Base-by-base conservation (phyloP, 2,797 vertebrate species). In the Peromyscus nudipes region DNA sequence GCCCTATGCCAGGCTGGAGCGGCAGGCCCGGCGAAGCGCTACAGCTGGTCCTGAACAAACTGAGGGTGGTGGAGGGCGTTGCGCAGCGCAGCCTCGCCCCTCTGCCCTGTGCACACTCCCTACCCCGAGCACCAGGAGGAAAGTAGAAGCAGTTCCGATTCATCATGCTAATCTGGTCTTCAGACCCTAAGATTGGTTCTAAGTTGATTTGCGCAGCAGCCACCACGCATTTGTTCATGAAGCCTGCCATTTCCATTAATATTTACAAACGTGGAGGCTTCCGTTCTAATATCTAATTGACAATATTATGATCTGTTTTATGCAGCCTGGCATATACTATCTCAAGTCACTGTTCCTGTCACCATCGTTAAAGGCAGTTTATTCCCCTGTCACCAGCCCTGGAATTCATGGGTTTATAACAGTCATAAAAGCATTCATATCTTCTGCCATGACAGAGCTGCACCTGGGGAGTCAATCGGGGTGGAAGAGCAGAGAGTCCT, bases 401-500 rank as follows among this genome's bases (percentile, higher is more conserved):
- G 83, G 71, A 96, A 93, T 96, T 97, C 88, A 95, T 95, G 88
- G 75, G 85, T 55, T 95, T 97, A 91, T 88, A 89, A 91, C 31
- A 87, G 93, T 27, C 91, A 96, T 98, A 97, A 98, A 98, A 98
- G 75, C 31, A 80, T 65, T 87, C 1, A 4, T 81, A 96, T 79
- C 95, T 89, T 71, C 40, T 86, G 57, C 60, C n/a, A 65, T 75
- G 90, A 96, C 94, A 86, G 96, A 98, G 95, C 93, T 27, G 71
- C 49, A 94, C 69, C 9, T 0, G 0, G 92, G 46, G 93, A 97
- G 94, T 43, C 65, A 73, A 95, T 97, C 25, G 71, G 94, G 94
- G 76, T 93, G 80, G 89, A 94, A 97, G 97, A 96, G 57, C 46
- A 79, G 81, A 94, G 67, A n/a, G 92, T 92, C 79, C 64, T 96